Evolutionary conservation across 2,888 invertebrate species (phyloP), one percentile per base, ranked within the genome.

Genomic region (Mesochorus sp.): DNA sequence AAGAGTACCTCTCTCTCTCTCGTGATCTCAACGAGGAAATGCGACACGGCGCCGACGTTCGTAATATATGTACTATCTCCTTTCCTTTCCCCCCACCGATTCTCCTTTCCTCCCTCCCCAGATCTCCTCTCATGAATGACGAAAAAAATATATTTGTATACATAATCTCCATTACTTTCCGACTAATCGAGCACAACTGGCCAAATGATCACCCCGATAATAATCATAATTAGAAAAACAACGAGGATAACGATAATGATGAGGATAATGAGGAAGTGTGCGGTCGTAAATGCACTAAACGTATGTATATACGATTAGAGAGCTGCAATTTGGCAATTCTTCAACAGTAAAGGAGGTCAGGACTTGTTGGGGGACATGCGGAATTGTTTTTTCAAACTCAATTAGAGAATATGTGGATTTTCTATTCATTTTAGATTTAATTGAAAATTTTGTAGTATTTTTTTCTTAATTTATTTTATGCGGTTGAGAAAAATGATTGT

Each of bases 31-130:
- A 47, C 47, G 44, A 55, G 61, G 61, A 75, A 68, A 53, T 14
- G 68, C 67, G 67, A 74, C 55, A 75, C 44, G 62, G 39, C 37
- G 62, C 73, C 24, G 59, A 59, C 59, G 26, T 59, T 61, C 19
- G 39, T 39, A 31, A 62, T 51, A 51, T 51, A 14, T 51, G n/a
- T 17, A 4, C 44, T 8, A 6, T 6, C 17, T 17, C 14, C 3
- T 47, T 17, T 47, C 19, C n/a, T n/a, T n/a, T 12, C 31, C 3
- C 31, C 8, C 14, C 17, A 34, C 14, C 37, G 12, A 37, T 37
- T 37, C 37, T 6, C 37, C 8, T 37, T 37, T 37, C 12, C 12
- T 37, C 8, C 37, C 8, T 37, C 12, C 8, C 12, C n/a, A n/a
- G n/a, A n/a, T n/a, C n/a, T n/a, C n/a, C n/a, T n/a, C n/a, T n/a